Percentiles rank a stretch among this genome's conserved stretches.
These are phyloP conservation scores for Camelus dromedarius DNA, from an alignment of 2,113 vertebrate species.

Conservation along the genomic window DNA sequence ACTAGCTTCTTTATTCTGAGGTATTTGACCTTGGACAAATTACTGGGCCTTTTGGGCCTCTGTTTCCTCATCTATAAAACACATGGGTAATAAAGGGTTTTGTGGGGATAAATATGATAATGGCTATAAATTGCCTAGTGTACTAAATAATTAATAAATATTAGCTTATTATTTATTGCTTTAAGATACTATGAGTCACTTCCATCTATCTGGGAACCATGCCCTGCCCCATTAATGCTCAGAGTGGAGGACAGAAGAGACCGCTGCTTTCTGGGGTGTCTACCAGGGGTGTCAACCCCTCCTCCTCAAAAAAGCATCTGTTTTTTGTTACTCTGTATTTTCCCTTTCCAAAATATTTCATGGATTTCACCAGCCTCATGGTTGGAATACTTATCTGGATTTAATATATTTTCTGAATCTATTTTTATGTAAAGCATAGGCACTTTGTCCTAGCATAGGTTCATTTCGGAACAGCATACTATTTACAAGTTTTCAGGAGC, in stretches of 20 bases:
- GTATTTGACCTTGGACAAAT: background rate
- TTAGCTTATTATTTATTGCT: background rate
- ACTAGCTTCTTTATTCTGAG: slow-evolving; percentile 18
- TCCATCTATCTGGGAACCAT: background rate
- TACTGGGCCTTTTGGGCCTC: background rate
- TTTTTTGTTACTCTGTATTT: background rate
- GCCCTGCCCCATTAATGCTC: background rate
- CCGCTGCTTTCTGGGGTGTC: background rate
- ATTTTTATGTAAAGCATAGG: slow-evolving; percentile 11
- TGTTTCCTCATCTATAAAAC: background rate
- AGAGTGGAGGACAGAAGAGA: background rate
- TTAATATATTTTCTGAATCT: slow-evolving; percentile 46
- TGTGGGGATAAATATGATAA: background rate
- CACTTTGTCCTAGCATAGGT: background rate
- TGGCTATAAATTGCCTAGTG: background rate
- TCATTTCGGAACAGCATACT: slow-evolving; percentile 15
- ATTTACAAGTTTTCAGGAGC: background rate
- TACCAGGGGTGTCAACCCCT: background rate
- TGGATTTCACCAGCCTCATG: background rate
- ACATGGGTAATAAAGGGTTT: background rate
- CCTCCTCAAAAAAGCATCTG: background rate
- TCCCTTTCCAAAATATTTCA: background rate
- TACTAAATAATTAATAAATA: slow-evolving; percentile 13
- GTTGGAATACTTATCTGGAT: background rate
- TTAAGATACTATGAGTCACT: background rate